phyloP scores from a whole-genome alignment of 2,888 invertebrate species.

The Yponomeuta plumbellus region DNA sequence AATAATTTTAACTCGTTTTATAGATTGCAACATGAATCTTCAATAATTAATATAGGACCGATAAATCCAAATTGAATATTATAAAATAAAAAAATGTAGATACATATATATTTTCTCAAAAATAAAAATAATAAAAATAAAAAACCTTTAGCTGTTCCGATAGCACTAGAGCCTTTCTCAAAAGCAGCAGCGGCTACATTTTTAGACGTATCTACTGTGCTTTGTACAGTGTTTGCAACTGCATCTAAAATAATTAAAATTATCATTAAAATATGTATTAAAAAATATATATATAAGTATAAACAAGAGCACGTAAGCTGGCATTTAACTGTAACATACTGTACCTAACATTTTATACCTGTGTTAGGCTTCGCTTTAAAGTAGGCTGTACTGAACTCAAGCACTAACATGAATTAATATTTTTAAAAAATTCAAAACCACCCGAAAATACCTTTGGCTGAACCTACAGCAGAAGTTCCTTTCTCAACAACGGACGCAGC shows the following conservation, averaged over 20 bases:
- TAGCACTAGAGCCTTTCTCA: conserved; percentile 52
- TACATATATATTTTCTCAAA: too few relatives aligned
- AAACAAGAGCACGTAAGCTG: neutral
- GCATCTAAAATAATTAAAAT: conserved; percentile 26
- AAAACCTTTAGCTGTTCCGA: conserved; percentile 31
- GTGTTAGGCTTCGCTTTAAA: too few relatives aligned
- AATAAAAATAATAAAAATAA: neutral
- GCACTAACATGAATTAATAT: too few relatives aligned
- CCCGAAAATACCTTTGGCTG: too few relatives aligned
- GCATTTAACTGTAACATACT: too few relatives aligned
- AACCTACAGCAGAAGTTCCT: too few relatives aligned
- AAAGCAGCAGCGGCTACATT: conserved; percentile 61
- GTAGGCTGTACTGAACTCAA: too few relatives aligned
- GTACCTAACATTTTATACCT: too few relatives aligned
- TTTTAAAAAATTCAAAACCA: too few relatives aligned
- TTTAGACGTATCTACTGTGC: conserved; percentile 60
- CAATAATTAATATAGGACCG: neutral
- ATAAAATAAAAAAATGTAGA: conserved; percentile 2
- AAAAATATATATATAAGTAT: conserved; percentile 8
- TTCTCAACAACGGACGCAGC: too few relatives aligned
- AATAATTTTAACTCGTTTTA: too few relatives aligned
- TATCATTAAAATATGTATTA: neutral
- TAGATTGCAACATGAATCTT: too few relatives aligned
- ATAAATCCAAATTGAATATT: neutral
- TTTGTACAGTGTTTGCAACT: conserved; percentile 44